Percentiles rank a stretch among this genome's conserved stretches.
These are phyloP conservation scores for Agrotis puta DNA, from an alignment of 2,888 invertebrate genomes.

Conservation along the genomic window DNA sequence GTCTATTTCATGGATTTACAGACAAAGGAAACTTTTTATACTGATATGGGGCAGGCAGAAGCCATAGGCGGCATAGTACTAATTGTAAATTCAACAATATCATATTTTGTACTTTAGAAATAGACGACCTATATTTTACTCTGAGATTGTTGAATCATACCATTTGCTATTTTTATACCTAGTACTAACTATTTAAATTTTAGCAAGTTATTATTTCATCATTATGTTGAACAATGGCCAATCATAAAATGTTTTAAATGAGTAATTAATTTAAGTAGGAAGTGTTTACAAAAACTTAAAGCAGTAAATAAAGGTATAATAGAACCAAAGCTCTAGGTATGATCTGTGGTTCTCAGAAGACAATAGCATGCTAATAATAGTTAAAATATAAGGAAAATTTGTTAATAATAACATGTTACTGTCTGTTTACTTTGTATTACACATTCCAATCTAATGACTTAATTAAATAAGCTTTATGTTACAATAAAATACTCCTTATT, in stretches of 20 bases:
- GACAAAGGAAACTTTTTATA: no score
- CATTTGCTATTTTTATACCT: no score
- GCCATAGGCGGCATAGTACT: no score
- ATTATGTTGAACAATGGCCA: neutral
- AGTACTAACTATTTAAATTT: neutral
- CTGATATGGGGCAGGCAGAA: no score
- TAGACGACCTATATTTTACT: constrained; percentile 1
- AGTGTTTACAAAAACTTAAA: neutral
- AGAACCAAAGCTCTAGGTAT: neutral
- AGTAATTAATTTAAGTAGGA: constrained; percentile 4
- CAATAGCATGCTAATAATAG: constrained; percentile 39
- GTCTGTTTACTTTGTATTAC: constrained; percentile 10
- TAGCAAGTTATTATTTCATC: neutral
- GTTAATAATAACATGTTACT: constrained; percentile 39
- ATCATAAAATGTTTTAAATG: neutral
- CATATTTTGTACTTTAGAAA: neutral
- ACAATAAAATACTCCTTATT: neutral
- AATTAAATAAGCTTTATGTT: neutral
- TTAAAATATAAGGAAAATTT: constrained; percentile 38
- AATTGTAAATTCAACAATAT: neutral
- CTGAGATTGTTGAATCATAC: neutral
- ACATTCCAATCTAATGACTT: neutral
- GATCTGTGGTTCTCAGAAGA: constrained; percentile 25
- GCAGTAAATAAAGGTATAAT: neutral
- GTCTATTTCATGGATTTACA: no score